These are phyloP conservation scores for Carassius gibelio DNA, from an alignment of 2,113 vertebrate species.

Conservation along the genomic window DNA sequence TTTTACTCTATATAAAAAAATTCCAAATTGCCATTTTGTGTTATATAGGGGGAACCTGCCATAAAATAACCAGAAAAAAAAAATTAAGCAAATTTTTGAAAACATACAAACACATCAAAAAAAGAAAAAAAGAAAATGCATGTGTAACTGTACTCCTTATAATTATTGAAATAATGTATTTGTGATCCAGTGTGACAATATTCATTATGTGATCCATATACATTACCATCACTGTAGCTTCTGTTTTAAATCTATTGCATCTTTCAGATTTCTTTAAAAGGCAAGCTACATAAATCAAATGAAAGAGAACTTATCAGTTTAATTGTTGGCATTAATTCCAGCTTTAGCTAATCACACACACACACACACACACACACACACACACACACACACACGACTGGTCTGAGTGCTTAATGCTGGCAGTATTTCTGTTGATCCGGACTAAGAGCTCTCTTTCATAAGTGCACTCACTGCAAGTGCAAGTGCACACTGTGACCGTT, in stretches of 20 bases:
- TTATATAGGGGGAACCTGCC: not conserved
- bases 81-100: not conserved
- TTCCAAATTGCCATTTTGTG: not conserved
- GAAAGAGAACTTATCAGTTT: not conserved
- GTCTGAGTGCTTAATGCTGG: not conserved
- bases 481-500: conserved; percentile 8
- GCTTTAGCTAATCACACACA: not conserved
- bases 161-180: not conserved
- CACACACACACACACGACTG: not conserved
- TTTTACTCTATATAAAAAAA: not conserved
- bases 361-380: not conserved
- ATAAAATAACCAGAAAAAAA: too few relatives aligned
- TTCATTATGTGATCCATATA: not conserved
- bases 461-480: not conserved
- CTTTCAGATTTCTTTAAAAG: not conserved
- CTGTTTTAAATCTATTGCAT: not conserved
- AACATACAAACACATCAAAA: not conserved
- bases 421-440: not conserved
- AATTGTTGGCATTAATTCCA: not conserved
- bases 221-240: not conserved
- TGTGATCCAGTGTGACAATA: not conserved
- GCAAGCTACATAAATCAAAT: not conserved
- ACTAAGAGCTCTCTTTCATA: conserved; percentile 25
- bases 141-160: not conserved
- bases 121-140: too few relatives aligned